These are phyloP conservation scores for Ascidia mentula DNA, from an alignment of 23 tunicate species.

Conservation along the genomic window DNA sequence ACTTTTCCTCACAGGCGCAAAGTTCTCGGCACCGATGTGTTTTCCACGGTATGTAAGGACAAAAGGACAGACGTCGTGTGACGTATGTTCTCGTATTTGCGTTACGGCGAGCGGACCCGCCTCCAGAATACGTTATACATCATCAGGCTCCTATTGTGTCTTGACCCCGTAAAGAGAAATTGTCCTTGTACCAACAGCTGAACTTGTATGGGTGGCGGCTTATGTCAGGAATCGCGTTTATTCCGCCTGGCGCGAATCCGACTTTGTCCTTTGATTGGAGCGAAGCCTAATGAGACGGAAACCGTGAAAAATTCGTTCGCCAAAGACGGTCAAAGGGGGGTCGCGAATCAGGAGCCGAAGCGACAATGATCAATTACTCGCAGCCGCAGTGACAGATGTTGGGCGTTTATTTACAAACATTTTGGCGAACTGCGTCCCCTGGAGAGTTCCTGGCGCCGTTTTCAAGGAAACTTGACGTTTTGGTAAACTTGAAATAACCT, in stretches of 20 bases:
- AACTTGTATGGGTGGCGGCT: neutral
- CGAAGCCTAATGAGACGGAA: neutral
- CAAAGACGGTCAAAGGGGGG: neutral
- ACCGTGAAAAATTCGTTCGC: conserved; percentile 1
- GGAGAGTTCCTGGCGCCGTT: neutral
- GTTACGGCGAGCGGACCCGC: neutral
- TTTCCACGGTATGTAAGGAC: neutral
- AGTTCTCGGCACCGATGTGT: conserved; percentile 3
- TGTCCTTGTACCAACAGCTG: neutral
- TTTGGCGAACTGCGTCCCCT: neutral
- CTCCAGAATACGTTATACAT: neutral
- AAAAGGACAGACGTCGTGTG: neutral
- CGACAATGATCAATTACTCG: neutral
- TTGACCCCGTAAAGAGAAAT: neutral
- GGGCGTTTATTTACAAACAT: neutral
- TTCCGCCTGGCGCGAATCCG: neutral
- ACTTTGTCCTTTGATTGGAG: neutral
- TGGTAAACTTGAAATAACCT: neutral
- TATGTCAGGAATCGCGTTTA: neutral
- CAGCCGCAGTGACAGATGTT: conserved; percentile 12
- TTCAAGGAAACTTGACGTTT: conserved; percentile 2
- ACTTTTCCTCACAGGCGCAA: neutral
- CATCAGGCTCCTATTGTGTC: neutral
- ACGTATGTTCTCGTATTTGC: neutral
- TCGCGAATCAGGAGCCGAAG: too few species aligned